Evolutionary conservation across 2,113 vertebrate genomes (phyloP).

Genomic region (Hyperopisus bebe): DNA sequence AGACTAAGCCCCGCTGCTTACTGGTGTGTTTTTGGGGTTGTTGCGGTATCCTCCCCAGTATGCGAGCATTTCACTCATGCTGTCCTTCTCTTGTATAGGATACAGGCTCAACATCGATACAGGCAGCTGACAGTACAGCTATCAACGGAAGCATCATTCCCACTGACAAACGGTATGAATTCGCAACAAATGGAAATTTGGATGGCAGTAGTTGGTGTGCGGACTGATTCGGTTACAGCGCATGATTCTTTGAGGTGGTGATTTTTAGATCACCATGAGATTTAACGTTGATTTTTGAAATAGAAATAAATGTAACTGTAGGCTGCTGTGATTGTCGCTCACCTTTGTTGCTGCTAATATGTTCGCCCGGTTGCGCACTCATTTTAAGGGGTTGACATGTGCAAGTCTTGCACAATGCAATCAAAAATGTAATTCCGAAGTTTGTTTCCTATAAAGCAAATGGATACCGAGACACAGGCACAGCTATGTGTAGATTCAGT

Average conservation of each 20-base stretch:
- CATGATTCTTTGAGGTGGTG: not conserved
- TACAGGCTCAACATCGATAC: slow-evolving; percentile 89
- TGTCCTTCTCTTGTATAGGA: slow-evolving; percentile 58
- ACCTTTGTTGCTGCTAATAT: not conserved
- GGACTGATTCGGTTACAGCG: not conserved
- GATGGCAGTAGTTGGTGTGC: not conserved
- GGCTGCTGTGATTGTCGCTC: not conserved
- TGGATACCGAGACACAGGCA: no score
- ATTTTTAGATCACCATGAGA: not conserved
- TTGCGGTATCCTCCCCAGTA: not conserved
- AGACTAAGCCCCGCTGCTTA: not conserved
- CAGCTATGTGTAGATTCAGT: no score
- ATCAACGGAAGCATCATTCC: slow-evolving; percentile 94
- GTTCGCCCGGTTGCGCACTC: not conserved
- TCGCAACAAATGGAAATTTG: not conserved
- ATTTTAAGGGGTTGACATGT: not conserved
- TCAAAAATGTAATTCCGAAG: not conserved
- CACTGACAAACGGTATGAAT: slow-evolving; percentile 88
- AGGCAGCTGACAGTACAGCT: slow-evolving; percentile 96
- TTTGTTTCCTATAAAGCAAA: no score
- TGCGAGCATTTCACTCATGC: not conserved
- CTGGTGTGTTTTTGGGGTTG: not conserved
- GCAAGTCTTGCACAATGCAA: not conserved
- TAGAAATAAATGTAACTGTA: not conserved
- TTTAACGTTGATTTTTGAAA: not conserved